Percentiles rank a stretch among this genome's conserved stretches.
phyloP scores from a whole-genome alignment of 2,888 invertebrate genomes.

The Andrena minutula region DNA sequence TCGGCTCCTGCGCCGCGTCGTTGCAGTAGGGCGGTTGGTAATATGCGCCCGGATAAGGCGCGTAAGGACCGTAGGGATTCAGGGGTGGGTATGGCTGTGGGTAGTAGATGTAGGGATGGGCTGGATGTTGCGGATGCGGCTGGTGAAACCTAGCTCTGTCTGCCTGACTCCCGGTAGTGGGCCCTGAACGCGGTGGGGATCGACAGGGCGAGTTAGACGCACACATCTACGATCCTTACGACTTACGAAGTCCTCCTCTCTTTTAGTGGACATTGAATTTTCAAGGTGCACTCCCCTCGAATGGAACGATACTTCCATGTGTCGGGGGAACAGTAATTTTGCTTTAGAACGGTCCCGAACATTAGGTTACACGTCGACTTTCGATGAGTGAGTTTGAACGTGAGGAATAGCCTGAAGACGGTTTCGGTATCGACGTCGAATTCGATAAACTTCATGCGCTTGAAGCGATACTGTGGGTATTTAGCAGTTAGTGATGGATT shows the following conservation, averaged over 20 bases:
- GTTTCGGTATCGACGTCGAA: slow-evolving; percentile 7
- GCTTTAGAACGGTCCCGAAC: neutral
- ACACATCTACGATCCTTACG: slow-evolving; percentile 56
- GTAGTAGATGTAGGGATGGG: slow-evolving; percentile 57
- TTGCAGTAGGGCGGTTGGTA: slow-evolving; percentile 48
- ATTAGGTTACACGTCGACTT: slow-evolving; percentile 30
- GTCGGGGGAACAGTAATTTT: slow-evolving; percentile 22
- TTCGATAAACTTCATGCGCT: neutral
- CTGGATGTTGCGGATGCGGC: slow-evolving; percentile 38
- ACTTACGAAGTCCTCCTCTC: neutral
- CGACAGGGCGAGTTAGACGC: slow-evolving; percentile 42
- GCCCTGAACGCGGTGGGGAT: slow-evolving; percentile 38
- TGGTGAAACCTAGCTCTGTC: slow-evolving; percentile 29
- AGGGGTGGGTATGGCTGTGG: slow-evolving; percentile 49
- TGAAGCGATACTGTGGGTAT: neutral
- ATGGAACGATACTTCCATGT: too few species aligned
- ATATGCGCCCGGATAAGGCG: slow-evolving; percentile 34
- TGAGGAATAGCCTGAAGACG: neutral
- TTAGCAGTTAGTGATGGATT: neutral
- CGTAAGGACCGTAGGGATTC: slow-evolving; percentile 58
- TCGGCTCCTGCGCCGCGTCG: slow-evolving; percentile 24
- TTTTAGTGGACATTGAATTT: neutral
- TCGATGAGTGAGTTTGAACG: slow-evolving; percentile 15
- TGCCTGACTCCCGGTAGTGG: slow-evolving; percentile 17
- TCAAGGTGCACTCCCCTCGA: neutral